Conservation (phyloP, 1,140 invertebrate species). For the Adoxophyes honmai region DNA sequence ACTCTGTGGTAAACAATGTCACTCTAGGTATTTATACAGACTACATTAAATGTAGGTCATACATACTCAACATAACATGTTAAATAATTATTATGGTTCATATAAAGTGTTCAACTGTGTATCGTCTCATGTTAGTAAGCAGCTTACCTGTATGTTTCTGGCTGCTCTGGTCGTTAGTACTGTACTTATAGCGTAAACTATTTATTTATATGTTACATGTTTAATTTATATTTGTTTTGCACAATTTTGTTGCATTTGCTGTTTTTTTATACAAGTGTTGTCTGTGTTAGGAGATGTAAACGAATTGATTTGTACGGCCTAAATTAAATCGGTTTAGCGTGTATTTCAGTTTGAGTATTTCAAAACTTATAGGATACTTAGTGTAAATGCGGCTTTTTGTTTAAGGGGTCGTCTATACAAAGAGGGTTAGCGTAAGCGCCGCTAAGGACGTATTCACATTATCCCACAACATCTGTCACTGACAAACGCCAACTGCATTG, state of each 20-base stretch:
- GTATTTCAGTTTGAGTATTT: background rate
- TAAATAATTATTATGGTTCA: no score
- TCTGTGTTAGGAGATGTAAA: conserved; percentile 5
- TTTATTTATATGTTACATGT: conserved; percentile 4
- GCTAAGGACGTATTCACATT: no score
- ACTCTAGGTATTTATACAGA: no score
- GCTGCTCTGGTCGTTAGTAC: background rate
- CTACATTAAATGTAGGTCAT: no score
- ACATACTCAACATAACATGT: no score
- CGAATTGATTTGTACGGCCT: conserved; percentile 4
- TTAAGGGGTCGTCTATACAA: background rate
- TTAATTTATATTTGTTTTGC: conserved; percentile 17
- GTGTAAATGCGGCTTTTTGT: background rate
- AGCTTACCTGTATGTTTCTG: no score
- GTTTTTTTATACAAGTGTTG: conserved; percentile 16
- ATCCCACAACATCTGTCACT: no score
- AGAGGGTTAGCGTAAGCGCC: no score
- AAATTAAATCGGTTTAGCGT: background rate
- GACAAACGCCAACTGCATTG: no score
- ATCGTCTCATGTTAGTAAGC: no score
- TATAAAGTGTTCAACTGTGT: no score
- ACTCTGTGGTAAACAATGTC: no score
- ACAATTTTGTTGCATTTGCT: conserved; percentile 21
- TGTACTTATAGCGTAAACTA: conserved; percentile 1
- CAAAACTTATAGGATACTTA: background rate